Evolutionary conservation across 1,140 invertebrate species (phyloP), one percentile per base, ranked within the genome.

Genomic region (Drosophila eugracilis): DNA sequence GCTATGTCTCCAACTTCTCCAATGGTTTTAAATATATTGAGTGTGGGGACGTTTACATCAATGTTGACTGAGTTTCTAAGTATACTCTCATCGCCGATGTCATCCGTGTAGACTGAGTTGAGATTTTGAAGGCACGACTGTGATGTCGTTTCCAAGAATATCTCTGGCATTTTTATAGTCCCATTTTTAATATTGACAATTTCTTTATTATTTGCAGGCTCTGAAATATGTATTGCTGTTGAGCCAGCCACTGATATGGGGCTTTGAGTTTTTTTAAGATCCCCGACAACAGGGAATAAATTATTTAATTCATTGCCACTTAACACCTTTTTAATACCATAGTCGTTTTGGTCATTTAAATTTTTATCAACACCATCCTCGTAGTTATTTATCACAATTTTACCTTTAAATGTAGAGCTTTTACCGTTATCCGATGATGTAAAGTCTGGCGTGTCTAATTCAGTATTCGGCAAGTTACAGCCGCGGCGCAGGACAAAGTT

Each of bases 401-500:
- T 28, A 15, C 41, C 52, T 36, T 78, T 78, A 14, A 50, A 73
- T 9, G 45, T 28, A 9, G 53, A 48, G 7, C 66, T 75, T 26
- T 83, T 72, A 26, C 89, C 74, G 36, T 90, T 83, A 34, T 91
- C 88, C 34, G 77, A 79, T 48, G 75, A 76, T n/a, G 59, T 78
- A n/a, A 78, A 80, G 57, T 63, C 74, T 0, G 66, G 47, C 6
- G 65, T 37, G 37, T 88, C 71, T 12, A 58, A 57, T 59, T 91
- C 89, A 34, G 79, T 63, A 53, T 91, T 84, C 6, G 84, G 91
- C 32, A 81, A 65, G 39, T 78, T 90, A 26, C 66, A 73, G 19
- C 53, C 75, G 72, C 42, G 70, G 67, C 81, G 67, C 55, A 75
- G 50, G 42, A 52, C 50, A 62, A 84, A 81, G 65, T 73, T 91